Conservation (phyloP, 2,888 invertebrate species). For the Caenorhabditis macrosperma region DNA sequence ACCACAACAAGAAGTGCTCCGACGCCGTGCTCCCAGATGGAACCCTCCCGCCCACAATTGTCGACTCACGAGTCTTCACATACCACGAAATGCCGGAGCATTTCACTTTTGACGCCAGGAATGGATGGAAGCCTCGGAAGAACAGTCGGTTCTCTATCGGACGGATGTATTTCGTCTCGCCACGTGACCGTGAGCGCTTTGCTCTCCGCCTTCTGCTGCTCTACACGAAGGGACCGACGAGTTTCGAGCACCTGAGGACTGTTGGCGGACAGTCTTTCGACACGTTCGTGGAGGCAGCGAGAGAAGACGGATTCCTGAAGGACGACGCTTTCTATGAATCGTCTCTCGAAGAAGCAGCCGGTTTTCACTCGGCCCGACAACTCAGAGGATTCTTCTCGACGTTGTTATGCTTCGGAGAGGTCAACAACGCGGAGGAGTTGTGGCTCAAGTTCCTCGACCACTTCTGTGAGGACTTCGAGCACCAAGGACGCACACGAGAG, state of each 20-base stretch:
- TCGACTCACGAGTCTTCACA: background rate
- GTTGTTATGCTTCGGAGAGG: slow-evolving; percentile 9
- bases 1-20: background rate
- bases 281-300: slow-evolving; percentile 47
- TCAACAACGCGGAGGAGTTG: background rate
- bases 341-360: slow-evolving; percentile 38
- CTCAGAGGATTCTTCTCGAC: slow-evolving; percentile 33
- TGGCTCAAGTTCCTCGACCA: slow-evolving; percentile 16
- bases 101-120: slow-evolving; percentile 1
- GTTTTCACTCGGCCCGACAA: slow-evolving; percentile 2
- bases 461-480: background rate
- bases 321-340: slow-evolving; percentile 25
- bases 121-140: slow-evolving; percentile 18
- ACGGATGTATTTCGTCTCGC: slow-evolving; percentile 40
- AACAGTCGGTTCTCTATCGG: slow-evolving; percentile 4
- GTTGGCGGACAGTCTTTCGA: background rate
- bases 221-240: slow-evolving; percentile 8
- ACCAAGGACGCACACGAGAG: background rate
- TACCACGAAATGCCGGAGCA: slow-evolving; percentile 41
- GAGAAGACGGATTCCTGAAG: slow-evolving; percentile 21
- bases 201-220: slow-evolving; percentile 34
- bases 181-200: slow-evolving; percentile 37
- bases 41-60: background rate
- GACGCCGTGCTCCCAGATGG: background rate
- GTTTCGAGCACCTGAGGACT: slow-evolving; percentile 33